A percentile compares a stretch with the other conserved stretches of the same genome.
phyloP scores from a whole-genome alignment of 1,140 invertebrate genomes.

The Drosophila ironensis region DNA sequence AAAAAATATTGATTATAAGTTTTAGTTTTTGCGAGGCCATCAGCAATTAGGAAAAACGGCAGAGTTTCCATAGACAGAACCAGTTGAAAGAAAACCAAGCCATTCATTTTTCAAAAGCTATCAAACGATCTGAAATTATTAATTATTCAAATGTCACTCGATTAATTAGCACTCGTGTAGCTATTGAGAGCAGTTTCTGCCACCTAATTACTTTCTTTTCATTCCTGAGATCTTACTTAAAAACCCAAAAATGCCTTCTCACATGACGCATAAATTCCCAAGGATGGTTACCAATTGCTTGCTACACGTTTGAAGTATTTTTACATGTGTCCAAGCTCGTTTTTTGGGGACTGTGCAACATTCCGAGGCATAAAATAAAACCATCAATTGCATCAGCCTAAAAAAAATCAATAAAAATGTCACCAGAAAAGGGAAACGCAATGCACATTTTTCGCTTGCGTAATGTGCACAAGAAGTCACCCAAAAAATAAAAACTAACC shows the following conservation, averaged over 20 bases:
- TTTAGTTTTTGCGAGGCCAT: slow-evolving; percentile 18
- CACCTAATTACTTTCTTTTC: too few species aligned
- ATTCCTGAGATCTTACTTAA: too few species aligned
- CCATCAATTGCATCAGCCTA: slow-evolving; percentile 2
- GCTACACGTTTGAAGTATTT: too few species aligned
- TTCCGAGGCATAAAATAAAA: not conserved
- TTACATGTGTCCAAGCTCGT: too few species aligned
- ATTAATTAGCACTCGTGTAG: too few species aligned
- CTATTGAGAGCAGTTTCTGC: too few species aligned
- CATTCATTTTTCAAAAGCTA: slow-evolving; percentile 16
- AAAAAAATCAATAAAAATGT: slow-evolving; percentile 19
- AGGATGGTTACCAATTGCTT: too few species aligned
- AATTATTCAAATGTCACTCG: too few species aligned
- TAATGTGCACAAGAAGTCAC: slow-evolving; percentile 24
- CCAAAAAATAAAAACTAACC: slow-evolving; percentile 9
- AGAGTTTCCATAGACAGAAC: slow-evolving; percentile 2
- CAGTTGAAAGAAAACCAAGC: too few species aligned
- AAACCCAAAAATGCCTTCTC: too few species aligned
- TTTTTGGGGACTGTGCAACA: not conserved
- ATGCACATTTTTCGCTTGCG: slow-evolving; percentile 28
- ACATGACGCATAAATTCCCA: too few species aligned
- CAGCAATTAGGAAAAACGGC: slow-evolving; percentile 6
- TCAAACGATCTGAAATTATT: not conserved
- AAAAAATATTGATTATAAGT: slow-evolving; percentile 26
- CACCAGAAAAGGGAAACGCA: slow-evolving; percentile 20